Percentiles rank a stretch among this genome's conserved stretches.
Evolutionary conservation across 92 coral and sea anemone genomes (phyloP).

Genomic region (Palythoa caribaeorum): DNA sequence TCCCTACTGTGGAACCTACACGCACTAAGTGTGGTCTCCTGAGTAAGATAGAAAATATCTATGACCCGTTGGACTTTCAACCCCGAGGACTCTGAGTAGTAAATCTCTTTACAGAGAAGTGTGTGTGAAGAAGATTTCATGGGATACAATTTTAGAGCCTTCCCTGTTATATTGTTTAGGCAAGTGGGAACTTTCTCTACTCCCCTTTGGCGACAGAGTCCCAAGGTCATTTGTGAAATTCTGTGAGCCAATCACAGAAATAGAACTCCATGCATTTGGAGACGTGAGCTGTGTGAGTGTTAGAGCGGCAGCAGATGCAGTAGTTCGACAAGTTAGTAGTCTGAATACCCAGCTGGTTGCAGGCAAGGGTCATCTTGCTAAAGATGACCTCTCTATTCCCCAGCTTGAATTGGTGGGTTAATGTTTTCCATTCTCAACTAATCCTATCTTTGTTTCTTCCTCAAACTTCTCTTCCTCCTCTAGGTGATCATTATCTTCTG

Average conservation of each 20-base stretch:
- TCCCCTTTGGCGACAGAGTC: constrained; percentile 20
- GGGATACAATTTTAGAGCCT: constrained; percentile 26
- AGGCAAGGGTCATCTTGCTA: constrained; percentile 2
- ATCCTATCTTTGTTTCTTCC: too few species aligned
- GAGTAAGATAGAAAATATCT: constrained; percentile 44
- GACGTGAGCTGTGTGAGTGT: constrained; percentile 35
- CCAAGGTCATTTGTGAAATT: constrained; percentile 20
- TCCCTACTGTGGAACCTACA: constrained; percentile 20
- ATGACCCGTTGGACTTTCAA: constrained; percentile 45
- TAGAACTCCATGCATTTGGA: constrained; percentile 49
- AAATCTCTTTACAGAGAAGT: constrained; percentile 37
- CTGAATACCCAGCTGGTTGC: constrained; percentile 19
- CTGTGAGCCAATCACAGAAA: constrained; percentile 25
- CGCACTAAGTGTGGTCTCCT: constrained; percentile 40
- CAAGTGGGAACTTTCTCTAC: constrained; percentile 17
- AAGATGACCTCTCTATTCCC: constrained; percentile 5
- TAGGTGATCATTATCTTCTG: too few species aligned
- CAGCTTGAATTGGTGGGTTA: constrained; percentile 15
- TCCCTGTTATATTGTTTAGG: constrained; percentile 10
- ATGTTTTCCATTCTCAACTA: too few species aligned
- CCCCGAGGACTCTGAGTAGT: constrained; percentile 46
- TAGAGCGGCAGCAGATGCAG: constrained; percentile 28
- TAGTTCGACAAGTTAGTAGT: constrained; percentile 30
- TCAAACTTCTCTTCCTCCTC: too few species aligned
- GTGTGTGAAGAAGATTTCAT: constrained; percentile 23